These are phyloP conservation scores for Eurytoma californica DNA, from an alignment of 2,888 invertebrate species.

Conservation along the genomic window DNA sequence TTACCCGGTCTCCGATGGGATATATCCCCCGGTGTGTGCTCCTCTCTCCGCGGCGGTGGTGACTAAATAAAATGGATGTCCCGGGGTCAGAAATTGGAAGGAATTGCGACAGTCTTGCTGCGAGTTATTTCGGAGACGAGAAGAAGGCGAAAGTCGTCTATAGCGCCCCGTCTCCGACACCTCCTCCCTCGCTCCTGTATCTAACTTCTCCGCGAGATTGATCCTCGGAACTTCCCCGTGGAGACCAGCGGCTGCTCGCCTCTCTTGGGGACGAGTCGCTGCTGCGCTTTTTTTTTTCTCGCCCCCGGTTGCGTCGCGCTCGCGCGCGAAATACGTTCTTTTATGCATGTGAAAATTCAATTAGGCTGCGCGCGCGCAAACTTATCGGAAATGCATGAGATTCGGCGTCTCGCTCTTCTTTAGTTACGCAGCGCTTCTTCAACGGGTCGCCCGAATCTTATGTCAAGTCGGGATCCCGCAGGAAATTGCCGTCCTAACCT, in stretches of 20 bases:
- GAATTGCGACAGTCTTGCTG: slow-evolving; percentile 68
- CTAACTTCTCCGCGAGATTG: slow-evolving; percentile 39
- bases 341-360: slow-evolving; percentile 45
- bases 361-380: not conserved
- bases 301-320: slow-evolving; percentile 20
- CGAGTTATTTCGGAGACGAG: slow-evolving; percentile 47
- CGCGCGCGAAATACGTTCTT: not conserved
- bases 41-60: slow-evolving; percentile 50
- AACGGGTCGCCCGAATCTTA: not conserved
- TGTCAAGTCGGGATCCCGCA: no score
- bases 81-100: slow-evolving; percentile 71
- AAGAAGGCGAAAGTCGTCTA: slow-evolving; percentile 40
- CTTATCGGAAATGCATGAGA: slow-evolving; percentile 22
- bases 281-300: slow-evolving; percentile 8
- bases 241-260: not conserved
- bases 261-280: slow-evolving; percentile 23
- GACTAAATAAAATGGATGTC: slow-evolving; percentile 74
- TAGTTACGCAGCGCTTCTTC: not conserved
- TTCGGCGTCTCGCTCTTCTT: not conserved
- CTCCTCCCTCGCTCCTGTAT: not conserved
- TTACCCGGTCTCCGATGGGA: slow-evolving; percentile 43
- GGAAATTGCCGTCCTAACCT: no score
- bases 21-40: slow-evolving; percentile 34
- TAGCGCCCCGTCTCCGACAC: not conserved
- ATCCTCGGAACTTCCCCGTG: slow-evolving; percentile 7